These are phyloP conservation scores for Karalla daura DNA, from an alignment of 2,797 vertebrate species.

Conservation along the genomic window DNA sequence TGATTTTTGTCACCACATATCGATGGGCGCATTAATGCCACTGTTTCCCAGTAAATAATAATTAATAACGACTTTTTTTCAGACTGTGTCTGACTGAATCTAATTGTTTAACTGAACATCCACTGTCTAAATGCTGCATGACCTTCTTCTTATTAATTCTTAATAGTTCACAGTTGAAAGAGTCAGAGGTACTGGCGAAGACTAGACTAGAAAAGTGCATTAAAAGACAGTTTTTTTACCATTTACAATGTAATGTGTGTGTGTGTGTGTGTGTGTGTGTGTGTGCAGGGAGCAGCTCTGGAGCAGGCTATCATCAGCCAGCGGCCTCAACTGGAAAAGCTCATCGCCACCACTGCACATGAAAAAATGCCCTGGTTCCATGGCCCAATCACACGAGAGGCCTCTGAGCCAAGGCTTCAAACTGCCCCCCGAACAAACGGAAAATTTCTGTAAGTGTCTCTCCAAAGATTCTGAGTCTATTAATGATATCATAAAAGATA, in stretches of 20 bases:
- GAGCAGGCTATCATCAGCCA: slow-evolving; percentile 99
- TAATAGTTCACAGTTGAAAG: too few species aligned
- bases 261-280: slow-evolving; percentile 11
- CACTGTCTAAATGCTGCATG: too few species aligned
- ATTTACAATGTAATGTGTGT: background rate
- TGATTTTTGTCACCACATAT: too few species aligned
- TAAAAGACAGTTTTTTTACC: too few species aligned
- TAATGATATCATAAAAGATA: background rate
- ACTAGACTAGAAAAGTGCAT: too few species aligned
- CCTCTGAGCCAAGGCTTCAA: slow-evolving; percentile 89
- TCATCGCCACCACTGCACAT: slow-evolving; percentile 95
- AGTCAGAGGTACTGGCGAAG: too few species aligned
- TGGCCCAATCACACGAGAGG: slow-evolving; percentile 88
- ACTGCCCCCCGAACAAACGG: slow-evolving; percentile 85
- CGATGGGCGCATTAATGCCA: too few species aligned
- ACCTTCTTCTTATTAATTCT: too few species aligned
- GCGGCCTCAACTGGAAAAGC: slow-evolving; percentile 94
- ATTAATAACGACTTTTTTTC: too few species aligned
- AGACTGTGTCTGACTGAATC: too few species aligned
- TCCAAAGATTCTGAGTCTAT: background rate
- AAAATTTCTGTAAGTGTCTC: slow-evolving; percentile 91
- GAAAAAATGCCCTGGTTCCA: slow-evolving; percentile 99
- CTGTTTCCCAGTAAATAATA: too few species aligned
- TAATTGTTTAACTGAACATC: too few species aligned
- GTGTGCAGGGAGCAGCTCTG: slow-evolving; percentile 88